A percentile compares a stretch with the other conserved stretches of the same genome.
Evolutionary conservation across 2,113 vertebrate genomes (phyloP).

Genomic region (Gallinago jamesoni): DNA sequence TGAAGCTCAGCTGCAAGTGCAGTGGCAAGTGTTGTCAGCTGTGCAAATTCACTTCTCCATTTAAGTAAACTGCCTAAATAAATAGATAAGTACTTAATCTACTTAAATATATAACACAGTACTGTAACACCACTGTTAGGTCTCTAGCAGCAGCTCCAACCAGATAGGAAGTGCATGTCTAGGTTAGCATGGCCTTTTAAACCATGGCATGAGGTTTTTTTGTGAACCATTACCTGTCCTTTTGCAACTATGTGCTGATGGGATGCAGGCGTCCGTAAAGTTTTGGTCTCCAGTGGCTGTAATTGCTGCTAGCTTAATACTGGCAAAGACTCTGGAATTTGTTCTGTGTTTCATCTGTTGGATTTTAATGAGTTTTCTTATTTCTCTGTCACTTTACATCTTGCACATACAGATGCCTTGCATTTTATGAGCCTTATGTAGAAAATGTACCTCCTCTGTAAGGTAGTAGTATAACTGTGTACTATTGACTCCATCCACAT

Average conservation of each 20-base stretch:
- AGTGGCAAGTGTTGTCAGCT: not conserved
- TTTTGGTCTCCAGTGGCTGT: not conserved
- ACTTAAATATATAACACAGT: accelerated
- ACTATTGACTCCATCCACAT: not conserved
- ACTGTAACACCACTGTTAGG: accelerated
- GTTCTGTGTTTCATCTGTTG: constrained; percentile 3
- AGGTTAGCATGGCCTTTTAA: not conserved
- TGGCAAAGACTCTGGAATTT: constrained; percentile 36
- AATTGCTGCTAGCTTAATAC: not conserved
- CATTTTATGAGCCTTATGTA: not conserved
- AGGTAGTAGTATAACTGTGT: not conserved
- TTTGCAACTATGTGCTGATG: not conserved
- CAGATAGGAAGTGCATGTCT: not conserved
- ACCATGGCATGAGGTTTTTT: not conserved
- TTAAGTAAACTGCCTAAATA: not conserved
- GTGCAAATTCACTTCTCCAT: not conserved
- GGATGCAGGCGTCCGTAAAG: not conserved
- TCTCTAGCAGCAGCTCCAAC: not conserved
- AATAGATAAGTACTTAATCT: not conserved
- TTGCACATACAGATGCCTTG: not conserved
- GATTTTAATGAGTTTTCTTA: not conserved
- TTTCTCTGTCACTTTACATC: not conserved
- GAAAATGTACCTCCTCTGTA: not conserved
- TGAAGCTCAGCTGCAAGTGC: not conserved
- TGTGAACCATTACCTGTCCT: not conserved